A percentile compares a stretch with the other conserved stretches of the same genome.
phyloP scores from a whole-genome alignment of 2,113 vertebrate species.

The Hydropotes inermis region DNA sequence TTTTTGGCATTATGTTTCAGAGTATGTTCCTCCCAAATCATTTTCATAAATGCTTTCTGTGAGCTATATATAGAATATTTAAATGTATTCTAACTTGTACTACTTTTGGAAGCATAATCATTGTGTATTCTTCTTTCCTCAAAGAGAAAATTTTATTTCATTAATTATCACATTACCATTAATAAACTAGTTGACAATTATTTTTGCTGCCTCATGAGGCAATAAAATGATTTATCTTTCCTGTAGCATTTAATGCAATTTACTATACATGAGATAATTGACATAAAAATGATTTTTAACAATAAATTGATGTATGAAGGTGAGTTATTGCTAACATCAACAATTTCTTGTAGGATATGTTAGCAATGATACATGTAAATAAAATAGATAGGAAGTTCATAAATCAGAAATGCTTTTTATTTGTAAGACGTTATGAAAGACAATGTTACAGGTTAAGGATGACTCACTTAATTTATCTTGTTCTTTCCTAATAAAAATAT shows the following conservation, averaged over 20 bases:
- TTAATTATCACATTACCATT: not conserved
- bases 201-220: not conserved
- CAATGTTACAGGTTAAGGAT: not conserved
- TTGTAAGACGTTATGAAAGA: not conserved
- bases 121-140: not conserved
- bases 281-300: not conserved
- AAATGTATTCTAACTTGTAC: not conserved
- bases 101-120: not conserved
- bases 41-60: not conserved
- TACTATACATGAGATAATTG: not conserved
- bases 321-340: not conserved
- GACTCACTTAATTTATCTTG: not conserved
- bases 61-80: not conserved
- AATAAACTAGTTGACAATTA: constrained; percentile 22
- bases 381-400: not conserved
- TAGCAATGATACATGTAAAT: not conserved
- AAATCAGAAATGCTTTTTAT: not conserved
- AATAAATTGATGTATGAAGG: not conserved
- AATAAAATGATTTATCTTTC: not conserved
- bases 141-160: not conserved
- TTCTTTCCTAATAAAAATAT: not conserved
- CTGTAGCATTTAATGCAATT: not conserved
- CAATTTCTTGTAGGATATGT: not conserved
- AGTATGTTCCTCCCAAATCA: not conserved
- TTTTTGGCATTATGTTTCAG: not conserved